Base-by-base conservation (phyloP, 1,140 invertebrate genomes). In the Drosophila pallidifrons region DNA sequence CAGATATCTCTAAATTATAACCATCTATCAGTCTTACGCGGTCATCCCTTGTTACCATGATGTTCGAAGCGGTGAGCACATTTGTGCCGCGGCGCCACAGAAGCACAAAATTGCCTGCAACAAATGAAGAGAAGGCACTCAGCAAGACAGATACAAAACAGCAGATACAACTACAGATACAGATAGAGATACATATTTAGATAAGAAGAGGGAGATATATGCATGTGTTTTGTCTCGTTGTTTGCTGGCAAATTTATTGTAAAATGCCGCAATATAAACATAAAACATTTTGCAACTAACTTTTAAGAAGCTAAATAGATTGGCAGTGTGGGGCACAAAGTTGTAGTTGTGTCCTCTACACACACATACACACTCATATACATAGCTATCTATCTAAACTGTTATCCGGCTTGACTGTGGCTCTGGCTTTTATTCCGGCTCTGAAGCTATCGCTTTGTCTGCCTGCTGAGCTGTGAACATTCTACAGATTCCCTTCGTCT, bases 1-100 rank as follows among this genome's bases (percentile, higher is more conserved):
- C 94, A 28, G 94, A 94, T 64, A 96, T 95, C 87, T 96, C 94
- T 67, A 96, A 92, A 87, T 95, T 95, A 87, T 95, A 96, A 5
- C 95, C 95, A 85, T 96, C 95, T 38, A 95, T 95, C 58, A 96
- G 93, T 46, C 94, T 93, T 91, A 96, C 94, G 65, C 95, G 91
- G 69, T 94, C 94, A 91, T 96, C 95, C 47, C 95, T 93, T 15
- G 95, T 95, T 57, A 96, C 95, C 94, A 95, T 96, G n/a, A 96
- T 94, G 61, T 94, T 95, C 46, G 94, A 94, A 2, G 95, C 95
- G 5, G 95, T 95, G 49, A 96, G 93, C 3, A 96, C 95, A 10
- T 95, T 94, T 41, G 93, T 94, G 11, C 95, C 95, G 59, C 95
- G 92, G 58, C 95, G 93, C 95, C 95, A 96, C 38, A 96, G 93